Evolutionary conservation across 2,888 invertebrate genomes (phyloP), one percentile per base, ranked within the genome.

Genomic region (Drosophila seclusa): DNA sequence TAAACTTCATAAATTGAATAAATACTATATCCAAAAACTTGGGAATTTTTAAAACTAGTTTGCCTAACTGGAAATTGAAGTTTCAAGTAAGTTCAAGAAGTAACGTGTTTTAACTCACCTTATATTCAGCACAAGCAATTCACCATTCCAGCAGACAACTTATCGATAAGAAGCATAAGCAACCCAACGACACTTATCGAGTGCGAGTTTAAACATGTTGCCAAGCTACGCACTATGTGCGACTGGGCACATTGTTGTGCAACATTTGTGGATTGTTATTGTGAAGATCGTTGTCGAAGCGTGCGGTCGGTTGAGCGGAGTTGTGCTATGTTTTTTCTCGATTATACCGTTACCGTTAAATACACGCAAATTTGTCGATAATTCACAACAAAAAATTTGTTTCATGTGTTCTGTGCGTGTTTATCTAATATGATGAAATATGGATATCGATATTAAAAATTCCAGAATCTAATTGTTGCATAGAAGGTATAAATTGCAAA

Each of bases 271-370:
- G 13, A 18, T 50, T 52, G 61, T 70, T 77, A 77, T 77, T 80
- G 76, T 67, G 10, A 57, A 70, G 63, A 70, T 80, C 76, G 71
- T 60, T 71, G 76, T 76, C 62, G 77, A 50, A 71, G 76, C 50
- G 80, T 71, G 57, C 76, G 80, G 77, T 77, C 53, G 80, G 76
- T 71, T 16, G 29, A 57, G 70, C 71, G 71, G 53, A 54, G 24
- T 70, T 13, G 57, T 45, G 40, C 29, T 54, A 29, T 21, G 40
- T 36, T 53, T 71, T 55, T 71, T 55, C 52, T 79, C 42, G 80
- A 79, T 65, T 66, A 71, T 77, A 80, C 77, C 77, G 77, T 76
- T 80, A 77, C 68, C 69, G 69, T 66, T 66, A 54, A 75, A 66
- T 31, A 50, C 27, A 58, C 75, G 79, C 69, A 58, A 74, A 49